phyloP scores from a whole-genome alignment of 2,888 invertebrate genomes.

The Griposia aprilina region DNA sequence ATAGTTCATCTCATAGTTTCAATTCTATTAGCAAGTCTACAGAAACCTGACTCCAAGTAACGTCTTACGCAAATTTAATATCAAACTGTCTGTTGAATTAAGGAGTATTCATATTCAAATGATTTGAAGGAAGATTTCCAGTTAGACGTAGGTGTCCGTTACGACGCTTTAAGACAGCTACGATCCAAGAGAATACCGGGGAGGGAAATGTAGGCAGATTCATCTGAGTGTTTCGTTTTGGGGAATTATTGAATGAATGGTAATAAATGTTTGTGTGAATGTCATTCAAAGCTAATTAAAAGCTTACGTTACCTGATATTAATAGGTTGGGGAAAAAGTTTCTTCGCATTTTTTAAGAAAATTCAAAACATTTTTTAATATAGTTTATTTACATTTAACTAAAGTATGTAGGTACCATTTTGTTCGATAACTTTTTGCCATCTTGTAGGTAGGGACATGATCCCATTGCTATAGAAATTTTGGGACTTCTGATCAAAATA shows the following conservation, averaged over 20 bases:
- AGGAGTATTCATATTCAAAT: slow-evolving; percentile 83
- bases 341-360: too few relatives aligned
- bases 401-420: too few relatives aligned
- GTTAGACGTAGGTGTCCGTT: slow-evolving; percentile 57
- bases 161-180: slow-evolving; percentile 50
- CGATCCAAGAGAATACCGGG: slow-evolving; percentile 22
- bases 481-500: too few relatives aligned
- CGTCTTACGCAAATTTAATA: slow-evolving; percentile 81
- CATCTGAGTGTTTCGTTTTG: slow-evolving; percentile 7
- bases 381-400: too few relatives aligned
- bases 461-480: too few relatives aligned
- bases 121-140: slow-evolving; percentile 66
- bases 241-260: slow-evolving; percentile 22
- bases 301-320: neutral
- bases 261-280: slow-evolving; percentile 10
- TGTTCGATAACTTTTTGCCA: too few relatives aligned
- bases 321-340: too few relatives aligned
- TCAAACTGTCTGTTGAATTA: slow-evolving; percentile 77
- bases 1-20: slow-evolving; percentile 64
- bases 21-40: slow-evolving; percentile 63
- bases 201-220: slow-evolving; percentile 11
- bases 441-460: too few relatives aligned
- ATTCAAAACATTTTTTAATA: too few relatives aligned
- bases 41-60: slow-evolving; percentile 64
- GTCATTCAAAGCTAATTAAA: neutral